Percentiles rank a stretch among this genome's conserved stretches.
These are phyloP conservation scores for Rhinogobius similis DNA, from an alignment of 2,113 vertebrate genomes.

Conservation along the genomic window DNA sequence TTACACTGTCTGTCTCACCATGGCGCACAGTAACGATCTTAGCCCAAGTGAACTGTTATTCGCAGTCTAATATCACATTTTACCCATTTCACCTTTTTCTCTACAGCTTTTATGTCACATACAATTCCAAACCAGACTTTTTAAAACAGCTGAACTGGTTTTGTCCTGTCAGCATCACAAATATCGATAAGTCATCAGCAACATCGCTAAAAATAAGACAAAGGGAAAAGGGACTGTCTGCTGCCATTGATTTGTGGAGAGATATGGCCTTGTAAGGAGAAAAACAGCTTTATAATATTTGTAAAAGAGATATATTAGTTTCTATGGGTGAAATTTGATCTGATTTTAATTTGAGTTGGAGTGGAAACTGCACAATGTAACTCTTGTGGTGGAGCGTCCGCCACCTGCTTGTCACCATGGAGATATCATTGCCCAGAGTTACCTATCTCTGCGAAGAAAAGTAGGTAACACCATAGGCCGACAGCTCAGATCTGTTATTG, in stretches of 20 bases:
- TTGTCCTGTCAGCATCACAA: slow-evolving; percentile 11
- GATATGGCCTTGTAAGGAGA: neutral
- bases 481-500: no score
- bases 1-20: slow-evolving; percentile 1
- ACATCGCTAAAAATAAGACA: slow-evolving; percentile 18
- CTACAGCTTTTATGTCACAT: slow-evolving; percentile 14
- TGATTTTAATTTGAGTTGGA: no score
- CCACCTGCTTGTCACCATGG: no score
- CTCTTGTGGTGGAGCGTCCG: no score
- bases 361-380: no score
- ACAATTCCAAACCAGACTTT: slow-evolving; percentile 22
- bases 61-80: slow-evolving; percentile 9
- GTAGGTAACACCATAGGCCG: no score
- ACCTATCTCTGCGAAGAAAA: no score
- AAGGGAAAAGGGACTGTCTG: slow-evolving; percentile 9
- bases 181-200: slow-evolving; percentile 37
- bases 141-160: slow-evolving; percentile 26
- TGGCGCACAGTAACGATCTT: neutral
- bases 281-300: neutral
- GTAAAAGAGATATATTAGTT: no score
- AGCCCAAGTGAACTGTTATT: slow-evolving; percentile 22
- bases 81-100: slow-evolving; percentile 20
- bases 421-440: no score
- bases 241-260: slow-evolving; percentile 22
- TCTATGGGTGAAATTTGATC: no score